Evolutionary conservation across 2,113 vertebrate genomes (phyloP).

Genomic region (Anser cygnoides): DNA sequence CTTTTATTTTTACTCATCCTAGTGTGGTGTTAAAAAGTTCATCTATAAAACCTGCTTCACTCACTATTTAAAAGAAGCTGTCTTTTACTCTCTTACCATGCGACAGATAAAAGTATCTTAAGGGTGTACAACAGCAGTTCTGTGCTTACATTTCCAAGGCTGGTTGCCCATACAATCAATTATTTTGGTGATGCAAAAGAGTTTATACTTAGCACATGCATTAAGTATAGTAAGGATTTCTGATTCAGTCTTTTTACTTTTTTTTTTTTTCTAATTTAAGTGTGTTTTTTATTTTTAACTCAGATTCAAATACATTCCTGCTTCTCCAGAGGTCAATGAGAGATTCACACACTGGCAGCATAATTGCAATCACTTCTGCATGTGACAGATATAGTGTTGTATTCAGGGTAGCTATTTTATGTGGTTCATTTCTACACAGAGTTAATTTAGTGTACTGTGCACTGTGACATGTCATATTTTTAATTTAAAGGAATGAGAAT

Average conservation of each 20-base stretch:
- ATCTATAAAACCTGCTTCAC: neutral
- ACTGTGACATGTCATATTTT: neutral
- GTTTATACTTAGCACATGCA: neutral
- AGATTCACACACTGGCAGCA: neutral
- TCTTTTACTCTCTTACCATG: neutral
- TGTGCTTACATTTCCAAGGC: neutral
- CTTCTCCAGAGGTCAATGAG: neutral
- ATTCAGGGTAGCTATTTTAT: neutral
- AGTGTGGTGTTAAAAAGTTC: neutral
- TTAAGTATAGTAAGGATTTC: neutral
- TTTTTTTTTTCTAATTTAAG: neutral
- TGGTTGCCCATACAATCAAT: neutral
- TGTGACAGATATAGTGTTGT: neutral
- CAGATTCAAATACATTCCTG: neutral
- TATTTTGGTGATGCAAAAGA: neutral
- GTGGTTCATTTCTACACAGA: neutral
- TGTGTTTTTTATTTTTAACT: neutral
- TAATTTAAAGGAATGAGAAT: neutral
- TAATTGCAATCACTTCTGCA: neutral
- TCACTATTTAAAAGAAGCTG: neutral
- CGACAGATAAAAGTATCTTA: neutral
- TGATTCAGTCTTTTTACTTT: neutral
- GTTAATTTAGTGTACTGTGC: neutral
- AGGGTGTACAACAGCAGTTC: neutral
- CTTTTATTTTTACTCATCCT: slow-evolving; percentile 12